Evolutionary conservation across 2,113 vertebrate species (phyloP).

Genomic region (Bubalus kerabau): DNA sequence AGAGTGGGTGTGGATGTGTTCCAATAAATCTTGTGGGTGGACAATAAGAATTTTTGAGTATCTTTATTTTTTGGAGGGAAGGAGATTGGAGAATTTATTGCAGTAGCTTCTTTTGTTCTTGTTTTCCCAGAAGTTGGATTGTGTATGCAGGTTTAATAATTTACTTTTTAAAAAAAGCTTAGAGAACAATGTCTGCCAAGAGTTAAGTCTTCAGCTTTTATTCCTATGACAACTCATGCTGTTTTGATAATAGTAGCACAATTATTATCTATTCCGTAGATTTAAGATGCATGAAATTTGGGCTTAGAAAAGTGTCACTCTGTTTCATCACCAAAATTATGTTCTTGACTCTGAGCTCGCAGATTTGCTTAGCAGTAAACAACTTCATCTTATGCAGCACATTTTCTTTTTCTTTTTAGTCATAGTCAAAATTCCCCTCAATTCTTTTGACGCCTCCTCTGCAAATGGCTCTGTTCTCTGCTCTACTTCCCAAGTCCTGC

Average conservation of each 20-base stretch:
- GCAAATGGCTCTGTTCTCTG: background rate
- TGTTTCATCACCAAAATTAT: background rate
- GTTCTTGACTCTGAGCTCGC: background rate
- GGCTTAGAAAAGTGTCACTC: background rate
- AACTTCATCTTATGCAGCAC: background rate
- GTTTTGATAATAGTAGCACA: background rate
- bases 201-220: background rate
- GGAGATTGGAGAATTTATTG: background rate
- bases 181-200: background rate
- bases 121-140: background rate
- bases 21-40: background rate
- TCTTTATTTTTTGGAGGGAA: background rate
- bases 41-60: background rate
- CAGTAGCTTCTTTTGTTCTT: background rate
- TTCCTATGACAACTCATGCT: background rate
- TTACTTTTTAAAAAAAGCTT: background rate
- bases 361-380: background rate
- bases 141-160: background rate
- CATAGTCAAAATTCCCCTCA: background rate
- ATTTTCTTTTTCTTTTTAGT: background rate
- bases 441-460: background rate
- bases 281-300: background rate
- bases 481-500: no score
- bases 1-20: accelerated
- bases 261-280: background rate